Percentiles rank a stretch among this genome's conserved stretches.
Evolutionary conservation across 2,888 invertebrate species (phyloP).

Genomic region (Melanophora roralis): DNA sequence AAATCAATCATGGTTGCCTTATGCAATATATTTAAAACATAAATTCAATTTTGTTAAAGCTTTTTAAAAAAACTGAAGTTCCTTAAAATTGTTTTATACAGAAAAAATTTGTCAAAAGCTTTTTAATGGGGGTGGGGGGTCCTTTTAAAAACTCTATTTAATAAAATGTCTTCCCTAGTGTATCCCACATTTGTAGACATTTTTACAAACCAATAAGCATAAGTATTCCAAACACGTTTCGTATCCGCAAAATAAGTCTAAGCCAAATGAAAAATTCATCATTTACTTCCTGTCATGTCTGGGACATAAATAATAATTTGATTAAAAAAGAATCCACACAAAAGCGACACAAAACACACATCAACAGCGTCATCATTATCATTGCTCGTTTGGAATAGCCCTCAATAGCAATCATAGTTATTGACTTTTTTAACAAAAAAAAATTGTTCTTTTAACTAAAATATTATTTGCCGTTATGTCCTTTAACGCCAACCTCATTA

Average conservation of each 20-base stretch:
- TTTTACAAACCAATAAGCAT: neutral
- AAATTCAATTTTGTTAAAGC: no score
- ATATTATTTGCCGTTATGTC: no score
- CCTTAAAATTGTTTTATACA: no score
- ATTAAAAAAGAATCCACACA: conserved; percentile 1
- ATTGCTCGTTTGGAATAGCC: neutral
- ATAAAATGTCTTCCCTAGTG: no score
- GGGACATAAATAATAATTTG: conserved; percentile 34
- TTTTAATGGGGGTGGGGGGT: no score
- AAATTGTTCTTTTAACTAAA: neutral
- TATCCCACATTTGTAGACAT: neutral
- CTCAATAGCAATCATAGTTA: conserved; percentile 34
- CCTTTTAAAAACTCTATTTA: no score
- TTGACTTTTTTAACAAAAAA: conserved; percentile 43
- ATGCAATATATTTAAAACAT: no score
- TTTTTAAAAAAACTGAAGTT: no score
- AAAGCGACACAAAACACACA: neutral
- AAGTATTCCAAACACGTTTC: conserved; percentile 14
- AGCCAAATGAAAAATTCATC: conserved; percentile 7
- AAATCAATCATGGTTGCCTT: no score
- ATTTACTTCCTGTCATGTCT: conserved; percentile 38
- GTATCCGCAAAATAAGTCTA: conserved; percentile 5
- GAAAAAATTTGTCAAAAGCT: no score
- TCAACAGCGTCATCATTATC: neutral
- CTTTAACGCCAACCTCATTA: neutral